These are phyloP conservation scores for Melanostigma gelatinosum DNA, from an alignment of 2,113 vertebrate genomes.

Conservation along the genomic window DNA sequence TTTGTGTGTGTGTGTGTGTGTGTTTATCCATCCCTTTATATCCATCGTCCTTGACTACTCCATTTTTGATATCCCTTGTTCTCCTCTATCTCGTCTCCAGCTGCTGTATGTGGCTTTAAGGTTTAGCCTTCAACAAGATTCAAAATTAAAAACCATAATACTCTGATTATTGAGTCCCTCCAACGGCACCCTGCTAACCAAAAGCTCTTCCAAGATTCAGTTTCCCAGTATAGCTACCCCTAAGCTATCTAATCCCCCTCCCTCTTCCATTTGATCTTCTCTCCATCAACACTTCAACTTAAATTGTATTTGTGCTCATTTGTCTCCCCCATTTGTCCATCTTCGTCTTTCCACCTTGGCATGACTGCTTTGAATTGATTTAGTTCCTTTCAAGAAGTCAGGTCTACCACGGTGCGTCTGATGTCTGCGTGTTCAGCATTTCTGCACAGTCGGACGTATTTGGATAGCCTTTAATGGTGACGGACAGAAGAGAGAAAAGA, in stretches of 20 bases:
- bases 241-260: not conserved
- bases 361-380: slow-evolving; percentile 13
- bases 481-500: slow-evolving; percentile 37
- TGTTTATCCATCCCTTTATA: not conserved
- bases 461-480: slow-evolving; percentile 52
- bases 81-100: not conserved
- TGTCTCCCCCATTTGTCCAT: not conserved
- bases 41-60: not conserved
- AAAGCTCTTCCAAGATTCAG: not conserved
- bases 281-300: not conserved
- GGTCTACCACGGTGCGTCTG: not conserved
- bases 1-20: not conserved
- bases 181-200: not conserved
- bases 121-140: slow-evolving; percentile 4
- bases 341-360: not conserved
- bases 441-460: slow-evolving; percentile 10
- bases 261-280: not conserved
- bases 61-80: not conserved
- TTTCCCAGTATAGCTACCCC: not conserved
- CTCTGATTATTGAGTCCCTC: not conserved
- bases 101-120: not conserved
- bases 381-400: not conserved
- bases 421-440: slow-evolving; percentile 6
- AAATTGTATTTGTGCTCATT: not conserved
- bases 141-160: slow-evolving; percentile 1